Conservation (phyloP, 1,140 invertebrate genomes). For the Drosophila navojoa region DNA sequence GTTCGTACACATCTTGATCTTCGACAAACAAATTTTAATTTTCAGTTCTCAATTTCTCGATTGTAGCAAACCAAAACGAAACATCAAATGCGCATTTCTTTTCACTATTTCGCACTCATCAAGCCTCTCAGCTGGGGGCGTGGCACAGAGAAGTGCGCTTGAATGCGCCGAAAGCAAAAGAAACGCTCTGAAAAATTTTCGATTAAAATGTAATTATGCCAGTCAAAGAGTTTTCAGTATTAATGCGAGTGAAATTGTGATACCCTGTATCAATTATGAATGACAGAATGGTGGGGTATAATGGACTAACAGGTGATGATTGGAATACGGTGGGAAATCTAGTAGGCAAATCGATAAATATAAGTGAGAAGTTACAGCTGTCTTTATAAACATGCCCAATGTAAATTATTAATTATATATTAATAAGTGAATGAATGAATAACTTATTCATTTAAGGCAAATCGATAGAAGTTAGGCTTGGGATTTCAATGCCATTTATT, state of each 20-base stretch:
- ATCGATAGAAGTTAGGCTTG: too few species aligned
- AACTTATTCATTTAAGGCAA: too few species aligned
- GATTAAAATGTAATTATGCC: constrained; percentile 58
- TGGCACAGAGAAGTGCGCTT: constrained; percentile 20
- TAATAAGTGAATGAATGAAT: too few species aligned
- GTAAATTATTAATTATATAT: too few species aligned
- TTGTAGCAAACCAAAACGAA: neutral
- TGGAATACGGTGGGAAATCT: too few species aligned
- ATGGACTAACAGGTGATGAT: neutral
- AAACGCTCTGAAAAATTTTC: constrained; percentile 68
- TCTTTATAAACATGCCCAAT: too few species aligned
- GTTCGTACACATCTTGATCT: constrained; percentile 53
- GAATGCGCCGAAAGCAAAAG: constrained; percentile 40
- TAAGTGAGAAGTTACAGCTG: neutral
- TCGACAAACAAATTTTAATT: constrained; percentile 38
- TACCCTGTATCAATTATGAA: neutral
- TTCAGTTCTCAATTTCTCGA: constrained; percentile 19
- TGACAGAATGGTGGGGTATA: neutral
- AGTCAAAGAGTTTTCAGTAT: constrained; percentile 48
- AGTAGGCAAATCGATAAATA: neutral
- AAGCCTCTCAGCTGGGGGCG: neutral
- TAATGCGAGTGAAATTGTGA: constrained; percentile 61
- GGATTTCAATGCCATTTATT: too few species aligned
- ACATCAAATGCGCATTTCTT: neutral
- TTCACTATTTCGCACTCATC: constrained; percentile 8